phyloP scores from a whole-genome alignment of 2,113 vertebrate species.

The Dryoscopus gambensis region DNA sequence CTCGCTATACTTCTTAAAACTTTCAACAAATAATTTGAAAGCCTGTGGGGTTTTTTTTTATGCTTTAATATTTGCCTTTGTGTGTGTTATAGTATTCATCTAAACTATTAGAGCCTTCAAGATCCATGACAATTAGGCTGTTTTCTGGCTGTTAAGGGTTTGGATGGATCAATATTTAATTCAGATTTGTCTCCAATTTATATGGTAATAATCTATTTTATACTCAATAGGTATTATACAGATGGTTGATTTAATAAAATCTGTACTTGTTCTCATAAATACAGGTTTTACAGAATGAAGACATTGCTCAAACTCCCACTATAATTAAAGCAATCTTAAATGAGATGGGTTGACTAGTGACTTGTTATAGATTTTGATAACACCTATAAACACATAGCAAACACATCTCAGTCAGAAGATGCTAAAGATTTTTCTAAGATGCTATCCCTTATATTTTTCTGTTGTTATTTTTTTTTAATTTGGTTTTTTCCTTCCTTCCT shows the following conservation, averaged over 20 bases:
- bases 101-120: neutral
- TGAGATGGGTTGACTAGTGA: neutral
- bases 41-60: neutral
- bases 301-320: neutral
- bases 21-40: neutral
- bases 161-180: constrained; percentile 17
- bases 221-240: neutral
- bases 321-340: neutral
- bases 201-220: neutral
- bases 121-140: neutral
- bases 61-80: neutral
- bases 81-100: neutral
- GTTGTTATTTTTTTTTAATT: neutral
- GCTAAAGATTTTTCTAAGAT: neutral
- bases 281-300: neutral
- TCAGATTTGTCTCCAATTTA: neutral
- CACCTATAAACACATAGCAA: neutral
- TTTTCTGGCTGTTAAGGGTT: neutral
- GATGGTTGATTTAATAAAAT: neutral
- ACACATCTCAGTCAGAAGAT: neutral
- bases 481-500: neutral
- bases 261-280: neutral
- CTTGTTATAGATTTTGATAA: neutral
- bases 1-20: neutral
- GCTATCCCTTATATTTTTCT: neutral